phyloP scores from a whole-genome alignment of 2,888 invertebrate species.

The Lepetodrilus schrolli region DNA sequence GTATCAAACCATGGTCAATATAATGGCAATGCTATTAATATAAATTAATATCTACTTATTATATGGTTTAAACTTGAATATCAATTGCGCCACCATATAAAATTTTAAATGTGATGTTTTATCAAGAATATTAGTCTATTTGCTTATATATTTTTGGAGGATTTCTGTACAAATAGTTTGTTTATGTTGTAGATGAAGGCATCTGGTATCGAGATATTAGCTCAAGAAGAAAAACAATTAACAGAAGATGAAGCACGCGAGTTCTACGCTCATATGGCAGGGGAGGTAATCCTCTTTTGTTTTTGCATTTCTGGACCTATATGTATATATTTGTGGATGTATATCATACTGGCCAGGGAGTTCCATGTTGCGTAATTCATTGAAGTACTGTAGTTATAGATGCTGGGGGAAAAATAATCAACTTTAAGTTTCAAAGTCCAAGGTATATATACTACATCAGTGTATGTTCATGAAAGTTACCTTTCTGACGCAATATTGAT shows the following conservation, averaged over 20 bases:
- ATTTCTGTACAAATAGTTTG: not conserved
- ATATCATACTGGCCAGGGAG: no score
- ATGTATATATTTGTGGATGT: no score
- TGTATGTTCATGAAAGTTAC: no score
- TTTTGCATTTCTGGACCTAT: not conserved
- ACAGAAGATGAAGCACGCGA: constrained; percentile 73
- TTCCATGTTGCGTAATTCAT: no score
- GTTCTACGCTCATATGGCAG: constrained; percentile 70
- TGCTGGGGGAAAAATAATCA: no score
- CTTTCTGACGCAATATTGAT: no score
- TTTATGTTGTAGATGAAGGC: constrained; percentile 61
- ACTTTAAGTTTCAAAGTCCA: no score
- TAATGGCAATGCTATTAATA: not conserved
- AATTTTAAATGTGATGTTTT: not conserved
- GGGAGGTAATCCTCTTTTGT: constrained; percentile 59
- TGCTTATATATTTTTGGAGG: not conserved
- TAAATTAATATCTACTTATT: no score
- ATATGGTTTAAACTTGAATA: not conserved
- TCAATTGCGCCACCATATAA: not conserved
- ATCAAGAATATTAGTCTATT: not conserved
- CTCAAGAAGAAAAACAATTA: constrained; percentile 69
- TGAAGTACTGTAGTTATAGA: no score
- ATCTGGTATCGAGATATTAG: constrained; percentile 72
- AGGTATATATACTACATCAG: not conserved
- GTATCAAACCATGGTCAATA: not conserved